These are phyloP conservation scores for Gymnoscelis rufifasciata DNA, from an alignment of 2,888 invertebrate species.

Conservation along the genomic window DNA sequence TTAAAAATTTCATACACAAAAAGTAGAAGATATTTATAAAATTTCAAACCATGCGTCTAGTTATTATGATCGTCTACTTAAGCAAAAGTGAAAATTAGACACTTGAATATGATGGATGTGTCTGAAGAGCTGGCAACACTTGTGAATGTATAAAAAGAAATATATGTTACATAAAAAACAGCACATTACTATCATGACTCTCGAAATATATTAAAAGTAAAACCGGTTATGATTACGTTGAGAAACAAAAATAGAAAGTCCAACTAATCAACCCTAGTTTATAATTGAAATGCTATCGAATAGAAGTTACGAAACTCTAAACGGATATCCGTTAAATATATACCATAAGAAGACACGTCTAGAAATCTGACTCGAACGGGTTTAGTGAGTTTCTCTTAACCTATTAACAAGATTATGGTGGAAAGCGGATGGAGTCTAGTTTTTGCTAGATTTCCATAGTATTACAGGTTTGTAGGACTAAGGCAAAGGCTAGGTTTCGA, in stretches of 20 bases:
- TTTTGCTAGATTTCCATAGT: conserved; percentile 68
- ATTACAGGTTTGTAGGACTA: conserved; percentile 57
- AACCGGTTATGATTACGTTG: conserved; percentile 43
- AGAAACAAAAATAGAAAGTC: conserved; percentile 65
- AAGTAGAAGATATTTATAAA: no score
- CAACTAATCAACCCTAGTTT: conserved; percentile 25
- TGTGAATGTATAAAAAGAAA: conserved; percentile 43
- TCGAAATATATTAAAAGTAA: conserved; percentile 50
- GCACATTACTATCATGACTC: conserved; percentile 44
- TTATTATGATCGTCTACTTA: background rate
- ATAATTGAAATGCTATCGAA: conserved; percentile 21
- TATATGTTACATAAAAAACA: conserved; percentile 55
- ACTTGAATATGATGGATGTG: conserved; percentile 28
- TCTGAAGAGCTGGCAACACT: conserved; percentile 25
- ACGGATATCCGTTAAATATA: conserved; percentile 47
- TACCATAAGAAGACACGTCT: conserved; percentile 48
- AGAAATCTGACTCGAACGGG: conserved; percentile 58
- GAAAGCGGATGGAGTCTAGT: conserved; percentile 70
- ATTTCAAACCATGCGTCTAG: no score
- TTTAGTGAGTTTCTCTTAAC: conserved; percentile 66
- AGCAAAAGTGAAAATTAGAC: conserved; percentile 31
- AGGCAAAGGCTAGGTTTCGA: conserved; percentile 51
- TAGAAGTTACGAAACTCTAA: conserved; percentile 31
- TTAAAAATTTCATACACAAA: no score
- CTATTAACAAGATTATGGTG: conserved; percentile 70